Conservation (phyloP, 92 coral and sea anemone species). For the Nematostella vectensis region DNA sequence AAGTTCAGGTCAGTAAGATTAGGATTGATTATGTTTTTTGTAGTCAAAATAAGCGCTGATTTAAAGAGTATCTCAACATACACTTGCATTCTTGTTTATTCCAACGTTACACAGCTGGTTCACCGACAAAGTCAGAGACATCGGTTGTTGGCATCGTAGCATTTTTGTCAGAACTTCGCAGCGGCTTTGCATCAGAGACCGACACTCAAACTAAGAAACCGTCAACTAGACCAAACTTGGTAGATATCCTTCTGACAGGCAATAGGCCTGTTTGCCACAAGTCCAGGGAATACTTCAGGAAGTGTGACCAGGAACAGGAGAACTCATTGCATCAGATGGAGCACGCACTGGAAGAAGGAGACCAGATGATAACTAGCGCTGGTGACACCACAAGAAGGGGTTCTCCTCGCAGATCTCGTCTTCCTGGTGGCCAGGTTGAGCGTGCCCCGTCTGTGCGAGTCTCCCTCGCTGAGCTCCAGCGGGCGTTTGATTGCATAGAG, state of each 20-base stretch:
- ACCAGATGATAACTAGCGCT: slow-evolving; percentile 39
- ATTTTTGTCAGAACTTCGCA: slow-evolving; percentile 41
- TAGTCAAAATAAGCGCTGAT: too few relatives aligned
- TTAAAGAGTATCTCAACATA: too few relatives aligned
- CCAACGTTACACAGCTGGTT: too few relatives aligned
- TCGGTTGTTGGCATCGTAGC: slow-evolving; percentile 36
- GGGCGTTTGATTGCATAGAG: slow-evolving; percentile 51
- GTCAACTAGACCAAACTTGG: slow-evolving; percentile 24
- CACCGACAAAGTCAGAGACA: slow-evolving; percentile 13
- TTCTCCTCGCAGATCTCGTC: neutral
- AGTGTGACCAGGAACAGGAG: slow-evolving; percentile 33
- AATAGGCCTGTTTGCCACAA: slow-evolving; percentile 44
- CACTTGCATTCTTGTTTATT: too few relatives aligned
- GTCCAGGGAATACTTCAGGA: slow-evolving; percentile 41
- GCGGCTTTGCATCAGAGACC: slow-evolving; percentile 10
- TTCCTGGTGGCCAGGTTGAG: slow-evolving; percentile 24
- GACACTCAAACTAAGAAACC: slow-evolving; percentile 19
- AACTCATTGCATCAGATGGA: slow-evolving; percentile 53
- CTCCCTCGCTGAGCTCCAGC: slow-evolving; percentile 72
- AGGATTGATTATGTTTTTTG: too few relatives aligned
- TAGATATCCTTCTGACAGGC: slow-evolving; percentile 52
- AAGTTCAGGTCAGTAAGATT: too few relatives aligned
- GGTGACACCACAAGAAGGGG: slow-evolving; percentile 25
- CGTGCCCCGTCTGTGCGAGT: slow-evolving; percentile 60
- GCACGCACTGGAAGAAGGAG: slow-evolving; percentile 80